These are phyloP conservation scores for Drosophila siamana DNA, from an alignment of 2,888 invertebrate species.

Conservation along the genomic window DNA sequence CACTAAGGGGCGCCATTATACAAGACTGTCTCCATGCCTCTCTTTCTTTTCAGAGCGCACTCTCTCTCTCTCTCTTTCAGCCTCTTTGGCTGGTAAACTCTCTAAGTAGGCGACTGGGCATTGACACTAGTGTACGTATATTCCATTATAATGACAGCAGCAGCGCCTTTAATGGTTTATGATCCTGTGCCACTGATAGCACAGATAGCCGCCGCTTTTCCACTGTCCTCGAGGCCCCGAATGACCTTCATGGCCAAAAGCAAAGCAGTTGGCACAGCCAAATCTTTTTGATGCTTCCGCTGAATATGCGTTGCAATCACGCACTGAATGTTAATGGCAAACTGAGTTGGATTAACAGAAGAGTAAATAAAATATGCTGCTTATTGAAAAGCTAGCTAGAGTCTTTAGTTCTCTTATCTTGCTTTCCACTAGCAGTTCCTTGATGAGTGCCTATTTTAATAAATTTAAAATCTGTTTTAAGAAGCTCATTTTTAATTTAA, in stretches of 20 bases:
- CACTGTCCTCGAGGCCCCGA: constrained; percentile 4
- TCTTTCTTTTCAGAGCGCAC: constrained; percentile 6
- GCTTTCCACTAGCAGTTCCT: too few relatives aligned
- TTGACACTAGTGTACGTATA: constrained; percentile 63
- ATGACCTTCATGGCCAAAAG: constrained; percentile 43
- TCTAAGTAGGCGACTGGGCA: constrained; percentile 49
- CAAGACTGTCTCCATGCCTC: constrained; percentile 40
- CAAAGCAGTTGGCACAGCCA: constrained; percentile 5
- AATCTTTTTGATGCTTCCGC: neutral
- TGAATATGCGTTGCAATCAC: constrained; percentile 14
- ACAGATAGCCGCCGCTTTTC: too few relatives aligned
- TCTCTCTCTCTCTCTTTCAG: constrained; percentile 11
- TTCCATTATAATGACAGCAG: constrained; percentile 67
- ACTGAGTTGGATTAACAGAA: neutral
- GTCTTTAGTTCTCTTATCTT: neutral
- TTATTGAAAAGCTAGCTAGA: constrained; percentile 6
- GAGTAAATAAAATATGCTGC: constrained; percentile 8
- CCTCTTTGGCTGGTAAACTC: neutral
- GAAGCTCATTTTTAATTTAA: too few relatives aligned
- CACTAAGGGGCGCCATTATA: constrained; percentile 52
- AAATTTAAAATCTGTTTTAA: too few relatives aligned
- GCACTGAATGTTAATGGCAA: neutral
- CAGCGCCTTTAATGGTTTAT: constrained; percentile 66
- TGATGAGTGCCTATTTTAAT: too few relatives aligned
- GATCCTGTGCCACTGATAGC: constrained; percentile 65